A percentile compares a stretch with the other conserved stretches of the same genome.
phyloP scores from a whole-genome alignment of 2,797 vertebrate genomes.

The Chanos chanos region DNA sequence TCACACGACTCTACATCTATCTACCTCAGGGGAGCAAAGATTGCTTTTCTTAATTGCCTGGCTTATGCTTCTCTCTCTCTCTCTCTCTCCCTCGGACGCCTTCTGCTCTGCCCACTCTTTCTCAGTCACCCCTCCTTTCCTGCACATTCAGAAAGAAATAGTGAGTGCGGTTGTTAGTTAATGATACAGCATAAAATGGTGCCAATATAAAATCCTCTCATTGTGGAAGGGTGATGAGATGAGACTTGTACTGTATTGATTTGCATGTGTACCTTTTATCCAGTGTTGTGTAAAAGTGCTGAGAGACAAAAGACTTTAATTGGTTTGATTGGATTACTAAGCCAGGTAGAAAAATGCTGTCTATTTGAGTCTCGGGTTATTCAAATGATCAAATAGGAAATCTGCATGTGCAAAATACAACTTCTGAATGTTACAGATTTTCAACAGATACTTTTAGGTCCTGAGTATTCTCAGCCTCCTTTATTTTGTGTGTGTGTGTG shows the following conservation, averaged over 20 bases:
- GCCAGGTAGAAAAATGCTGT: too few species aligned
- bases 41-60: slow-evolving; percentile 35
- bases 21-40: slow-evolving; percentile 20
- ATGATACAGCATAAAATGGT: slow-evolving; percentile 18
- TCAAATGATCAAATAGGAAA: too few species aligned
- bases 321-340: too few species aligned
- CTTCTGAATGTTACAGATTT: too few species aligned
- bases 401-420: too few species aligned
- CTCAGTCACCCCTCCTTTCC: slow-evolving; percentile 27
- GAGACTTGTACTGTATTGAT: slow-evolving; percentile 9
- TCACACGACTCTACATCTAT: background rate
- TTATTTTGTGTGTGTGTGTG: background rate
- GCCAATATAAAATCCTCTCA: slow-evolving; percentile 1
- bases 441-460: too few species aligned
- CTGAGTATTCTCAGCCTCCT: too few species aligned
- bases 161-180: slow-evolving; percentile 34
- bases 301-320: too few species aligned
- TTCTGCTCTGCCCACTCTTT: slow-evolving; percentile 7
- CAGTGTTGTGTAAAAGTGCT: too few species aligned
- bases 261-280: background rate
- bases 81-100: background rate
- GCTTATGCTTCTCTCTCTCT: slow-evolving; percentile 17
- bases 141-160: slow-evolving; percentile 14
- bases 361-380: too few species aligned
- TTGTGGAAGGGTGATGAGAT: background rate